Base-by-base conservation (phyloP, 2,888 invertebrate genomes). In the Pterostichus niger region DNA sequence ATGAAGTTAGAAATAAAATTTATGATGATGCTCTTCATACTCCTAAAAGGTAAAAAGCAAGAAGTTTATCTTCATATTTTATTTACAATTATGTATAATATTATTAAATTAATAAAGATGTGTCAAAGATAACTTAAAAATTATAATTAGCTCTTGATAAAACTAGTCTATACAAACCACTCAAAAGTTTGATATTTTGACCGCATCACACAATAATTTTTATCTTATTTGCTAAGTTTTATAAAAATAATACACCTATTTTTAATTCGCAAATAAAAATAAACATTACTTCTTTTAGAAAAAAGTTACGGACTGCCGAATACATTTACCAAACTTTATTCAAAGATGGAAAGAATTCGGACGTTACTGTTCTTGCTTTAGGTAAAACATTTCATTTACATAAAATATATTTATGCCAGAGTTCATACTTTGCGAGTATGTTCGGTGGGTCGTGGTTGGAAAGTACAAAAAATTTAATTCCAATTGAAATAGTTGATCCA, bases 391-490 rank as follows among this genome's bases (percentile, higher is more conserved):
- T 96, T 94, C 92, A 92, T 86, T 90, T 96, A 56, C 96, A 96
- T 88, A 95, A 94, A 90, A 92, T 96, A 52, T 96, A 96, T 88
- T 91, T 96, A 61, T 94, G 94, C 86, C 96, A 96, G 92, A 95
- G 95, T 87, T 94, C 94, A 0, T 96, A 96, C 88, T 96, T 96
- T 89, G 92, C 93, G 10, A 94, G 95, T 87, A 96, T 96, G 96
- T 96, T 96, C 88, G 94, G 93, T 86, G 96, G 96, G 4, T 92
- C 94, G 2, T 96, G 96, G 96, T 91, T 92, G 86, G 96, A 96
- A 89, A 91, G 94, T 0, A 91, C 92, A 73, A 93, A 94, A 89
- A 92, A 92, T 85, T 91, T 92, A 84, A 92, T 96, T 52, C 91
- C 90, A 81, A 94, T 96, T 78, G 93, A 94, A 89, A 93, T 95